Conservation (phyloP, 2,888 invertebrate species). For the Micoletzkya japonica region DNA sequence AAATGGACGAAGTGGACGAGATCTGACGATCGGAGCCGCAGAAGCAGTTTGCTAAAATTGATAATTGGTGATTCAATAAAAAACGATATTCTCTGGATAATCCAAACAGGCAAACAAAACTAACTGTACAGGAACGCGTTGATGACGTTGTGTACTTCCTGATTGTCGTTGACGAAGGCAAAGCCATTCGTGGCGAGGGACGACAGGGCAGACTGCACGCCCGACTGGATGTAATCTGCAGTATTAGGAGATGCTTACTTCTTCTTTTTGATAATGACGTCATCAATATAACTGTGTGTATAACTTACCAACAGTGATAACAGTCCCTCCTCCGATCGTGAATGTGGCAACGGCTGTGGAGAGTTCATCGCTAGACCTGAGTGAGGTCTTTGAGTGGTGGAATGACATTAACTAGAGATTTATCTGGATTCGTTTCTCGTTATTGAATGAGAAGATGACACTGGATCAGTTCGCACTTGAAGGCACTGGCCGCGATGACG, state of each 20-base stretch:
- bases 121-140: conserved; percentile 6
- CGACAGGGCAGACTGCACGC: neutral
- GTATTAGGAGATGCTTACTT: neutral
- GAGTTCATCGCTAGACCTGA: no score
- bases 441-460: no score
- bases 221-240: conserved; percentile 9
- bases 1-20: neutral
- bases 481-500: conserved; percentile 13
- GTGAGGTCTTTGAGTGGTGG: no score
- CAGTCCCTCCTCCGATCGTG: conserved; percentile 2
- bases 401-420: no score
- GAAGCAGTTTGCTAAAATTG: conserved; percentile 11
- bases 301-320: conserved; percentile 7
- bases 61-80: neutral
- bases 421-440: no score
- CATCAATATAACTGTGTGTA: neutral
- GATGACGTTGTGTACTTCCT: conserved; percentile 13
- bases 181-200: conserved; percentile 9
- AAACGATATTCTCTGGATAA: neutral
- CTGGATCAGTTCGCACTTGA: neutral
- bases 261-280: neutral
- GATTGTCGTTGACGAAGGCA: conserved; percentile 15
- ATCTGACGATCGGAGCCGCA: neutral
- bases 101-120: neutral
- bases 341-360: no score